Evolutionary conservation across 2,888 invertebrate species (phyloP).

Genomic region (Drosophila atroscutellata): DNA sequence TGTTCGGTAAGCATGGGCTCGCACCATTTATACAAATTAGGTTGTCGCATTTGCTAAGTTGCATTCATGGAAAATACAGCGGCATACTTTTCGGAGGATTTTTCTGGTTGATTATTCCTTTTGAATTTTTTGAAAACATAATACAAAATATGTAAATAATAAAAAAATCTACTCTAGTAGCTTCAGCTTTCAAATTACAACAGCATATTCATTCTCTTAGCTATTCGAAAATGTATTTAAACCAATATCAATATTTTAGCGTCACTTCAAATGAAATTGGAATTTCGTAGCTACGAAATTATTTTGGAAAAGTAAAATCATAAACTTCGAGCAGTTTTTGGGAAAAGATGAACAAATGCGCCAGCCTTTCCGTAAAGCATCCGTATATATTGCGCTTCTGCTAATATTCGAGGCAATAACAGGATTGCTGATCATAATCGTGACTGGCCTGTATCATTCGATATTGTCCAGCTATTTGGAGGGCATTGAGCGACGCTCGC

Average conservation of each 20-base stretch:
- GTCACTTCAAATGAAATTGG: conserved; percentile 27
- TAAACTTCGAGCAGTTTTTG: conserved; percentile 15
- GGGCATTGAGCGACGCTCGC: conserved; percentile 57
- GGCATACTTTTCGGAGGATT: not conserved
- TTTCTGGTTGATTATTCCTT: too few relatives aligned
- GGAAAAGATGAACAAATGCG: conserved; percentile 81
- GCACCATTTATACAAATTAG: not conserved
- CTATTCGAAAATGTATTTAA: not conserved
- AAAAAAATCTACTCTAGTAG: not conserved
- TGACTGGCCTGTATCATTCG: conserved; percentile 71
- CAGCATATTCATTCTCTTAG: not conserved
- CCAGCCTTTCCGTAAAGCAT: conserved; percentile 75
- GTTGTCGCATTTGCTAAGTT: not conserved
- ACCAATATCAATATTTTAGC: not conserved
- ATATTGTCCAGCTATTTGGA: conserved; percentile 67
- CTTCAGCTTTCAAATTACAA: not conserved
- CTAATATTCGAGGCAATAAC: conserved; percentile 70
- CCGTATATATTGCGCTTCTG: conserved; percentile 68
- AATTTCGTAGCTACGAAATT: conserved; percentile 11
- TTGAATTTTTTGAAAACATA: too few relatives aligned
- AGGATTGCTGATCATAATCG: conserved; percentile 69
- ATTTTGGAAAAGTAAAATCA: not conserved
- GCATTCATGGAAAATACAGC: not conserved
- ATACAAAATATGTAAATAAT: too few relatives aligned
- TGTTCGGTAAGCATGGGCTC: not conserved